Percentiles rank a stretch among this genome's conserved stretches.
Evolutionary conservation across 2,888 invertebrate genomes (phyloP).

Genomic region (Eupithecia tripunctaria): DNA sequence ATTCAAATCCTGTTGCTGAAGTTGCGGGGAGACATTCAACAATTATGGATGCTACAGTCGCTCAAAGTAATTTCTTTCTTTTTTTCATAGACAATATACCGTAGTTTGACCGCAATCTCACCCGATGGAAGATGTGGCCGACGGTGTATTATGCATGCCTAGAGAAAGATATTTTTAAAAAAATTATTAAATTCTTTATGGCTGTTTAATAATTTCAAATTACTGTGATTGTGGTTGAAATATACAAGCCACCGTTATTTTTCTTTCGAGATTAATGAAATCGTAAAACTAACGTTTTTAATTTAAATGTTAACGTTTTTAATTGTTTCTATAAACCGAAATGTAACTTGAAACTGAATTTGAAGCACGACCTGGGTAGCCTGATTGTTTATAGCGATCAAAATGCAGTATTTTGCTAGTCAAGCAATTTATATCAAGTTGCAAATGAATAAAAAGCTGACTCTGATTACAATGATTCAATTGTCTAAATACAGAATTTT

Average conservation of each 20-base stretch:
- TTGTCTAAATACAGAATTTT: too few species aligned
- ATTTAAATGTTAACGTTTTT: not conserved
- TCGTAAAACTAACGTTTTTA: not conserved
- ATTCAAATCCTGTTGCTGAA: slow-evolving; percentile 30
- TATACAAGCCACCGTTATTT: too few species aligned
- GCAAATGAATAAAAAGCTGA: not conserved
- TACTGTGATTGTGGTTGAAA: too few species aligned
- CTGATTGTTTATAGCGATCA: not conserved
- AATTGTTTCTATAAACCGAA: not conserved
- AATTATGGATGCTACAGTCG: slow-evolving; percentile 36
- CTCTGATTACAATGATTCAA: not conserved
- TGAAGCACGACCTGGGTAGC: not conserved
- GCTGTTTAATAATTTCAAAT: not conserved
- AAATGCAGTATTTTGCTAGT: not conserved
- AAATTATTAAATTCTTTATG: too few species aligned
- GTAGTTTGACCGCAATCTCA: too few species aligned
- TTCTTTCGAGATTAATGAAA: too few species aligned
- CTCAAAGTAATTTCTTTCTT: slow-evolving; percentile 28
- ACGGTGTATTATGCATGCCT: too few species aligned
- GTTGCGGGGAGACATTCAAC: slow-evolving; percentile 32
- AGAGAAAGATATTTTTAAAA: too few species aligned
- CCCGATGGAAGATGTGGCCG: too few species aligned
- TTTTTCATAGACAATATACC: too few species aligned
- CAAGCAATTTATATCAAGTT: not conserved
- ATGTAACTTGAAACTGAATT: not conserved